Conservation (phyloP, 2,113 vertebrate genomes). For the Rhabdornis inornatus region DNA sequence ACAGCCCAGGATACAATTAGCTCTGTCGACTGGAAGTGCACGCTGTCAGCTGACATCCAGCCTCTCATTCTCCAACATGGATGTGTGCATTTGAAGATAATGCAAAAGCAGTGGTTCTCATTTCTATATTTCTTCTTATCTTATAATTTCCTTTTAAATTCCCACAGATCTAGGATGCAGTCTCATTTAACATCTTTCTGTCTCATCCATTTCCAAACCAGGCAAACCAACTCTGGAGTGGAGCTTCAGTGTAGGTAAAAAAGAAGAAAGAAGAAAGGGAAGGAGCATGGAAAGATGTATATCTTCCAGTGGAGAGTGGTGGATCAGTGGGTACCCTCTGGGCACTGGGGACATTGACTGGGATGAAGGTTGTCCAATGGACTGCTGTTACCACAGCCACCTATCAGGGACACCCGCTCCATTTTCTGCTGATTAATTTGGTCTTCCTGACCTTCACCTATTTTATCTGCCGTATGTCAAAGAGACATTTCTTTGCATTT, state of each 20-base stretch:
- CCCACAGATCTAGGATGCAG: neutral
- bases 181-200: neutral
- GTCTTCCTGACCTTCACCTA: neutral
- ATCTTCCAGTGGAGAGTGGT: neutral
- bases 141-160: neutral
- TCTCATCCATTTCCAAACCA: neutral
- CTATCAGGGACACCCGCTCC: neutral
- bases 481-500: neutral
- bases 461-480: neutral
- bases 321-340: neutral
- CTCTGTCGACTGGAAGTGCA: fast-evolving
- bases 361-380: neutral
- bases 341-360: neutral
- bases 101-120: neutral
- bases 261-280: neutral
- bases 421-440: neutral
- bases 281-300: neutral
- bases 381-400: neutral
- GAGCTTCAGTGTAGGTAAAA: neutral
- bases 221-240: neutral
- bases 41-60: neutral
- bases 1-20: neutral
- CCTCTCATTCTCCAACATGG: neutral
- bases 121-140: neutral
- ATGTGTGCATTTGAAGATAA: neutral